Percentiles rank a stretch among this genome's conserved stretches.
Conservation (phyloP, 2,113 vertebrate genomes). For the Mobula birostris region DNA sequence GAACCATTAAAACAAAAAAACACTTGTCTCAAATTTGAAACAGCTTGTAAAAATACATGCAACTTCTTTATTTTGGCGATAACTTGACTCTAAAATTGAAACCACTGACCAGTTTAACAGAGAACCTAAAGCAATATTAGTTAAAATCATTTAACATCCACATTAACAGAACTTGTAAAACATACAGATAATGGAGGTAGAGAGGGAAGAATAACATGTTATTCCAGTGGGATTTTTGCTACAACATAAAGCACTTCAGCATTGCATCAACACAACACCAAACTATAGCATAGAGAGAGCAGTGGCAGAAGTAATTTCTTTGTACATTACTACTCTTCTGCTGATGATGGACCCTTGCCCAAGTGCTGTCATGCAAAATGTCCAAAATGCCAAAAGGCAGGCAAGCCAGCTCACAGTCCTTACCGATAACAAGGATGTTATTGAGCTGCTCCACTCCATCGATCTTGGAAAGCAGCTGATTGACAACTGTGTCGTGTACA, state of each 20-base stretch:
- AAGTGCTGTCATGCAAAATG: background rate
- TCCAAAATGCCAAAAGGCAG: background rate
- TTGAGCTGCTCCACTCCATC: conserved; percentile 96
- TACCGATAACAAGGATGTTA: conserved; percentile 96
- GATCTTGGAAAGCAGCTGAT: conserved; percentile 93
- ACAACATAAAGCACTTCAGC: background rate
- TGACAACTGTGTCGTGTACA: conserved; percentile 91
- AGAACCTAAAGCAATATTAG: background rate
- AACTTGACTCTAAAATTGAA: background rate
- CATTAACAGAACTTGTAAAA: background rate
- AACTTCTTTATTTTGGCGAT: background rate
- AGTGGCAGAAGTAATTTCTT: background rate
- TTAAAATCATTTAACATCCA: background rate
- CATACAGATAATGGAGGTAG: background rate
- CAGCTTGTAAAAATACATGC: background rate
- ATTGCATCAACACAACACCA: background rate
- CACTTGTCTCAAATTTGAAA: background rate
- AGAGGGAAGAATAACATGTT: conserved; percentile 23
- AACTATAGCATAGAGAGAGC: background rate
- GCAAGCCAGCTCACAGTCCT: conserved; percentile 20
- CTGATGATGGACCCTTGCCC: background rate
- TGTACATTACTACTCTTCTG: background rate
- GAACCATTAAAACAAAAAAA: background rate
- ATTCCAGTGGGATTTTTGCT: conserved; percentile 39
- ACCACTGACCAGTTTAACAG: background rate